Conservation (phyloP, 2,113 vertebrate species). For the Hipposideros armiger region DNA sequence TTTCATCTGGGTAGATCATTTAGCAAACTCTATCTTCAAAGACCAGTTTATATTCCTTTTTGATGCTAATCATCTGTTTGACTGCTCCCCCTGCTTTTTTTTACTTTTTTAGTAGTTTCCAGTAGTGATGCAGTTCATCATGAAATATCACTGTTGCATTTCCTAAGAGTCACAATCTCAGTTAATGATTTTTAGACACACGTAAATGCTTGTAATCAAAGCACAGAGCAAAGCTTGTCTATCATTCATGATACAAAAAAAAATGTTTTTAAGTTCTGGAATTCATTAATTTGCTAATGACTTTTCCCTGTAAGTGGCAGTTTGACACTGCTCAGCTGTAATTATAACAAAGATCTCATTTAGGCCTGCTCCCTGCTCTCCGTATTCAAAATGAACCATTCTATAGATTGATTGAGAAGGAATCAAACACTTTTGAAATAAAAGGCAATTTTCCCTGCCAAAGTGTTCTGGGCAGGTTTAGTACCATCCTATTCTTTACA, state of each 20-base stretch:
- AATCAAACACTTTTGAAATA: constrained; percentile 37
- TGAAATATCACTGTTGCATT: constrained; percentile 29
- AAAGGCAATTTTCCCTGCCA: constrained; percentile 48
- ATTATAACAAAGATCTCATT: constrained; percentile 33
- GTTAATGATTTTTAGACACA: constrained; percentile 61
- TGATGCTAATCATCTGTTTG: not conserved
- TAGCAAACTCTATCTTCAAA: constrained; percentile 36
- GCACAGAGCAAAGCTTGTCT: not conserved
- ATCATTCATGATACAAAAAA: constrained; percentile 26
- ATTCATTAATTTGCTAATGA: constrained; percentile 43
- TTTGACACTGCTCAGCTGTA: constrained; percentile 26
- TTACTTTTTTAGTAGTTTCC: constrained; percentile 6
- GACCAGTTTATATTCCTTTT: not conserved
- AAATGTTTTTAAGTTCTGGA: not conserved
- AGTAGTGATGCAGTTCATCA: not conserved
- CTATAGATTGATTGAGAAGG: not conserved
- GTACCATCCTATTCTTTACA: not conserved
- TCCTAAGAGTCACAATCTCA: not conserved
- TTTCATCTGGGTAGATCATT: constrained; percentile 45
- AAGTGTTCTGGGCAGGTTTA: not conserved
- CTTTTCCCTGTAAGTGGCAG: not conserved
- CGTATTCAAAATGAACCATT: constrained; percentile 39
- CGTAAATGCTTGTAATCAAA: constrained; percentile 43
- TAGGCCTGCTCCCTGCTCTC: constrained; percentile 53
- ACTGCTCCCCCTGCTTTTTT: not conserved